Evolutionary conservation across 2,797 vertebrate genomes (phyloP), one percentile per base, ranked within the genome.

Genomic region (Orientallactaga sibirica): DNA sequence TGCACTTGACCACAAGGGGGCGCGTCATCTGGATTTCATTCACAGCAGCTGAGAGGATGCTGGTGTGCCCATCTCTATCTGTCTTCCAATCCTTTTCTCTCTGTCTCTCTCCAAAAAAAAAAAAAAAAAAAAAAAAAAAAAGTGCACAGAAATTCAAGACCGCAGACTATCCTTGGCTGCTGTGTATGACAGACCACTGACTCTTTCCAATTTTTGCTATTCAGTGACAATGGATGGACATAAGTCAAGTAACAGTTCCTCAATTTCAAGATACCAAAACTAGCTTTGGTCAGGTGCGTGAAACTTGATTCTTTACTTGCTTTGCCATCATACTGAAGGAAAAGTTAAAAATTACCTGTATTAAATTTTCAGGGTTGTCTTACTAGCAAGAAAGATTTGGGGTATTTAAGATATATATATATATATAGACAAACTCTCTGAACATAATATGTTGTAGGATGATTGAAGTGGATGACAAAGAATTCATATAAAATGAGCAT

Each of bases 271-370:
- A 86, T 76, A 90, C 10, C 1, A 71, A 80, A n/a, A 89, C 24
- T 4, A 84, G 27, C 52, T 81, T 85, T 48, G 27, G 15, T 55
- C 48, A 12, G 81, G 68, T 78, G 29, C 91, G 16, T 62, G 68
- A 96, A 93, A 93, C 10, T 48, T 29, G 14, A 67, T 19, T 5
- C 92, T 33, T 93, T 87, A 74, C 5, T 52, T 90, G 87, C 25
- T 73, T 85, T 85, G 61, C 16, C 14, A 41, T n/a, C 24, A 76
- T 22, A 82, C 52, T 6, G 75, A 81, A 5, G 10, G 2, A 41
- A 61, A 75, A 48, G 10, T 48, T 48, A 48, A 48, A 78, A 91
- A 80, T 2, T 73, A 43, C 12, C 0, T 77, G 0, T 37, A 55
- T 55, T 78, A 71, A 61, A 86, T 27, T 41, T 80, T 90, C 48